Conservation (phyloP, 2,113 vertebrate species). For the Heterotis niloticus region DNA sequence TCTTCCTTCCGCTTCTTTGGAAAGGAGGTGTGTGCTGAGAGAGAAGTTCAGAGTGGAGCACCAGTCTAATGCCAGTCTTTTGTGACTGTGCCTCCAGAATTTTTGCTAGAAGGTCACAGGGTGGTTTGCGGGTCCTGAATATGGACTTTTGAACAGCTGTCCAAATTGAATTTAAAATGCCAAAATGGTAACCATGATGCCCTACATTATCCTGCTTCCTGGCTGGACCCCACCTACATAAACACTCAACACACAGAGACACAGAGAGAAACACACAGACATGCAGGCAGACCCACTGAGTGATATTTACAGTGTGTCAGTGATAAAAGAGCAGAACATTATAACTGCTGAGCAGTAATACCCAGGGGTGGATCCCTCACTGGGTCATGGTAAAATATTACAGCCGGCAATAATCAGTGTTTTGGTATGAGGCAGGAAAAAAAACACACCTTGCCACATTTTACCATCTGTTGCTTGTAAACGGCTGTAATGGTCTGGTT, state of each 20-base stretch:
- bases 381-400: constrained; percentile 21
- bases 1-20: not conserved
- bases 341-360: constrained; percentile 15
- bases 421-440: not conserved
- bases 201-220: not conserved
- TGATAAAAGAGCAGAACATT: constrained; percentile 15
- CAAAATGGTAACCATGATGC: too few relatives aligned
- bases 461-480: constrained; percentile 29
- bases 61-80: too few relatives aligned
- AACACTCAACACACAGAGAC: too few relatives aligned
- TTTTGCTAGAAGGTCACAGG: too few relatives aligned
- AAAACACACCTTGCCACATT: constrained; percentile 2
- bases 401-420: constrained; percentile 15
- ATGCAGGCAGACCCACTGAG: constrained; percentile 8
- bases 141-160: too few relatives aligned
- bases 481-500: constrained; percentile 11
- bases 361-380: constrained; percentile 2
- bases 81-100: too few relatives aligned
- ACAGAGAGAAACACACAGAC: not conserved
- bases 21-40: not conserved
- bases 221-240: not conserved
- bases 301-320: constrained; percentile 20
- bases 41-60: not conserved
- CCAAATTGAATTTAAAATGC: too few relatives aligned
- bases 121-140: too few relatives aligned